Evolutionary conservation across 2,888 invertebrate species (phyloP).

Genomic region (Caenorhabditis zanzibari): DNA sequence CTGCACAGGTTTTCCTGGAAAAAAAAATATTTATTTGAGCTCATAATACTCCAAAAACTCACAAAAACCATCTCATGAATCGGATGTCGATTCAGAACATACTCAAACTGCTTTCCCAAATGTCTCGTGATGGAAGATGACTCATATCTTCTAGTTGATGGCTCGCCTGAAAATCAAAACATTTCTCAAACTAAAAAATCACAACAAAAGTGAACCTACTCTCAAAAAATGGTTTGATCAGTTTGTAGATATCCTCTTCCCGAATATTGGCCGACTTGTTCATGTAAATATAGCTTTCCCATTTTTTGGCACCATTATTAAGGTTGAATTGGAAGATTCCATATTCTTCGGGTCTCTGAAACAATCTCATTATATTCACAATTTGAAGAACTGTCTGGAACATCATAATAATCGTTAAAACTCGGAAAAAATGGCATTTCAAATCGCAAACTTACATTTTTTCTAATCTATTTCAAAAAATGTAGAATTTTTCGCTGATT

Average conservation of each 20-base stretch:
- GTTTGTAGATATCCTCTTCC: constrained; percentile 56
- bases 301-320: constrained; percentile 32
- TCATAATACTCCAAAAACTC: too few relatives aligned
- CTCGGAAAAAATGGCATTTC: neutral
- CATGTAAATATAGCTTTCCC: constrained; percentile 61
- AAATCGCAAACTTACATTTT: too few relatives aligned
- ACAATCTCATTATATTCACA: too few relatives aligned
- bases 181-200: neutral
- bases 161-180: constrained; percentile 37
- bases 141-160: constrained; percentile 36
- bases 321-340: constrained; percentile 46
- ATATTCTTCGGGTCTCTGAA: constrained; percentile 62
- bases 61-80: constrained; percentile 55
- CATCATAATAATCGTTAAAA: neutral
- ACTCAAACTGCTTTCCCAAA: constrained; percentile 55
- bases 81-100: constrained; percentile 33
- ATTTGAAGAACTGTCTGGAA: too few relatives aligned
- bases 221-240: constrained; percentile 59
- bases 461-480: too few relatives aligned
- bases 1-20: constrained; percentile 61
- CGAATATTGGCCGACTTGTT: constrained; percentile 47
- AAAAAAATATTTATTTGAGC: neutral
- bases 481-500: too few relatives aligned
- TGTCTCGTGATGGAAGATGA: constrained; percentile 62
- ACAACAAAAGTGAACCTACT: neutral